phyloP scores from a whole-genome alignment of 2,797 vertebrate species.

The Tympanoctomys barrerae region DNA sequence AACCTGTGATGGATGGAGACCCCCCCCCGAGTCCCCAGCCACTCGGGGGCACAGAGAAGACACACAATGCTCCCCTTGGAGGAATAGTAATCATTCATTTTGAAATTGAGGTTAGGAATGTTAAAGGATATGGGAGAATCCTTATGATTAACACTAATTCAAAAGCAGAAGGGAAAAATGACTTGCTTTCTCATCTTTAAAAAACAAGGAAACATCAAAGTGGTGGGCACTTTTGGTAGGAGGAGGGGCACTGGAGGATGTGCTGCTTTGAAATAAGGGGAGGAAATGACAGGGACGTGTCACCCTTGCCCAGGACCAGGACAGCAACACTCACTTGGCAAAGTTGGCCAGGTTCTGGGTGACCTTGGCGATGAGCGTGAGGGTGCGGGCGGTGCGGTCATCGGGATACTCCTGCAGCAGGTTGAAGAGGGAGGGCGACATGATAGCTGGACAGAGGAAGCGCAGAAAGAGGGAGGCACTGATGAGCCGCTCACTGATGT shows the following conservation, averaged over 20 bases:
- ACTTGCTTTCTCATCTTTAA: conserved; percentile 31
- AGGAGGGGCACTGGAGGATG: background rate
- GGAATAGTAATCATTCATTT: background rate
- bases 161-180: conserved; percentile 53
- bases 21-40: background rate
- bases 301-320: rapidly evolving
- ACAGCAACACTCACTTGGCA: conserved; percentile 92
- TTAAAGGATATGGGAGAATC: background rate
- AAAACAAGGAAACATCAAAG: conserved; percentile 50
- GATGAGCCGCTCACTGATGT: conserved; percentile 99
- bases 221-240: background rate
- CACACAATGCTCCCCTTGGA: background rate
- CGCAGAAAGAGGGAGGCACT: conserved; percentile 98
- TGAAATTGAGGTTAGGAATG: background rate
- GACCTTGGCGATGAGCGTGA: conserved; percentile 99
- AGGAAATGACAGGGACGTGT: background rate
- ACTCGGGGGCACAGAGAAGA: background rate
- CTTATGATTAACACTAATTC: conserved; percentile 26
- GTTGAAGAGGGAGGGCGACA: conserved; percentile 98
- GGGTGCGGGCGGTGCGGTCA: conserved; percentile 96
- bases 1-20: background rate
- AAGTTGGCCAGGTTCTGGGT: conserved; percentile 99
- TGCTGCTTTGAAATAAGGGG: background rate
- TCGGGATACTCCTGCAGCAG: conserved; percentile 99
- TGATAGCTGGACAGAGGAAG: conserved; percentile 98